These are phyloP conservation scores for Cherax quadricarinatus DNA, from an alignment of 1,140 invertebrate species.

Conservation along the genomic window DNA sequence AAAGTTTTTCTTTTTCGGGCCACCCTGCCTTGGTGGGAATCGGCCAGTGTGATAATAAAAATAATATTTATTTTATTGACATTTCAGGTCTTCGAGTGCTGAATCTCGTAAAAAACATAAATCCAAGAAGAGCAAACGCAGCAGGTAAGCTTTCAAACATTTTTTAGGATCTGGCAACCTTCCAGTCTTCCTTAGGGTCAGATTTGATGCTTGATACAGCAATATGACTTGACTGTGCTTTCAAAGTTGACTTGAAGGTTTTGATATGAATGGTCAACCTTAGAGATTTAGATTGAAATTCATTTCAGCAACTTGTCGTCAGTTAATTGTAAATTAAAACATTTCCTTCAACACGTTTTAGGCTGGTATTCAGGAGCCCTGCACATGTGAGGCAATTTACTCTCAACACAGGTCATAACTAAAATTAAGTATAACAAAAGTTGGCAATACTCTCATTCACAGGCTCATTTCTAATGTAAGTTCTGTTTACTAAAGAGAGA, in stretches of 20 bases:
- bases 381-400: neutral
- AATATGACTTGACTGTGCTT: slow-evolving; percentile 54
- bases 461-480: neutral
- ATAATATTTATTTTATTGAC: neutral
- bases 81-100: slow-evolving; percentile 63
- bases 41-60: too few species aligned
- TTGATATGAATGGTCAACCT: slow-evolving; percentile 37
- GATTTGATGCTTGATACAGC: slow-evolving; percentile 55
- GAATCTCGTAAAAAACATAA: slow-evolving; percentile 71
- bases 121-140: slow-evolving; percentile 70
- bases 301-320: slow-evolving; percentile 21
- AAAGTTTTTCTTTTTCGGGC: too few species aligned
- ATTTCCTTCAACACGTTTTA: neutral
- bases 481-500: too few species aligned
- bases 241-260: slow-evolving; percentile 53
- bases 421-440: neutral
- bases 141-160: slow-evolving; percentile 59
- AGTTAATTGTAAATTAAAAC: slow-evolving; percentile 9
- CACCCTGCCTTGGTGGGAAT: too few species aligned
- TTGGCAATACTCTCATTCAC: neutral
- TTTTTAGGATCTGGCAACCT: slow-evolving; percentile 30
- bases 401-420: neutral
- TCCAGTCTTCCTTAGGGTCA: slow-evolving; percentile 49
- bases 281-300: slow-evolving; percentile 41
- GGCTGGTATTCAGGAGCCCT: neutral